Conservation (phyloP, 2,113 vertebrate genomes). For the Thymallus thymallus region DNA sequence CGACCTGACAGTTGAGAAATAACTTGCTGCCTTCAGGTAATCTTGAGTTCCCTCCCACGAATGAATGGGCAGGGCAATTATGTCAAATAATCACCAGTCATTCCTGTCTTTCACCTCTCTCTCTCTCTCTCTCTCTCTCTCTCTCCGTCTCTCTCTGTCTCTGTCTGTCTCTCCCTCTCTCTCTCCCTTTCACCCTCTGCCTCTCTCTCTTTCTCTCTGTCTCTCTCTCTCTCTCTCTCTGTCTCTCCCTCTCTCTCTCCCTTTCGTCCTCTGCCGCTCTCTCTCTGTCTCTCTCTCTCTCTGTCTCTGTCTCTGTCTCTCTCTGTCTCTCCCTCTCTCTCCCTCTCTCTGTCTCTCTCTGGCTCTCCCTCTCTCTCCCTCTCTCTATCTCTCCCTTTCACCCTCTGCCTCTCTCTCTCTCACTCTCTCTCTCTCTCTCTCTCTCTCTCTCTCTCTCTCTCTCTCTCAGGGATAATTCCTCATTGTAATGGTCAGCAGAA, state of each 20-base stretch:
- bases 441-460: not conserved
- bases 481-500: constrained; percentile 40
- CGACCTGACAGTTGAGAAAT: not conserved
- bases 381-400: too few relatives aligned
- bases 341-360: not conserved
- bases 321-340: too few relatives aligned
- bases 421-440: not conserved
- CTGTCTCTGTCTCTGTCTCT: too few relatives aligned
- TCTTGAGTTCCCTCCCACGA: not conserved
- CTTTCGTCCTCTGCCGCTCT: not conserved
- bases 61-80: not conserved
- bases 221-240: not conserved
- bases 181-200: too few relatives aligned
- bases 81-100: not conserved
- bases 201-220: not conserved
- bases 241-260: not conserved
- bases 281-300: too few relatives aligned
- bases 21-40: not conserved
- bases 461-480: constrained; percentile 40
- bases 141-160: not conserved
- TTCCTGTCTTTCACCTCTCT: not conserved
- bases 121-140: not conserved
- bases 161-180: too few relatives aligned
- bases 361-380: too few relatives aligned
- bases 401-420: not conserved